phyloP scores from a whole-genome alignment of 2,797 vertebrate genomes.

The Mus spretus region DNA sequence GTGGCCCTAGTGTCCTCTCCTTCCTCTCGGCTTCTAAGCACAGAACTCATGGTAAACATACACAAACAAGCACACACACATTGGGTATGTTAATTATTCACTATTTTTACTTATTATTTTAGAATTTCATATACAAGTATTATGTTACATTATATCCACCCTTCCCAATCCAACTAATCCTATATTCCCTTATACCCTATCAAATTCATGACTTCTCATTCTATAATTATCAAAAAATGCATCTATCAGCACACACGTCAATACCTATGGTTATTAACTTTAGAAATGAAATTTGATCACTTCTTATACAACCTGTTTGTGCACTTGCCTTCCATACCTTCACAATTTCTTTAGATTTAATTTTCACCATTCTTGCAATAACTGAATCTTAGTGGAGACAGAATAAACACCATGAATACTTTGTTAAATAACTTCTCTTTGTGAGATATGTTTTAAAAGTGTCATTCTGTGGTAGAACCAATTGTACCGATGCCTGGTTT shows the following conservation, averaged over 20 bases:
- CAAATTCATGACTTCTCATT: no score
- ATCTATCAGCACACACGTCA: no score
- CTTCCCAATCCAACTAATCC: no score
- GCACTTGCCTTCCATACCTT: neutral
- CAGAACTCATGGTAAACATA: neutral
- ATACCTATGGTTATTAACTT: neutral
- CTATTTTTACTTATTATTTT: no score
- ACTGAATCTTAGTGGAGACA: neutral
- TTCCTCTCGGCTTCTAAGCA: neutral
- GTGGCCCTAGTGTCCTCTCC: neutral
- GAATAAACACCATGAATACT: neutral
- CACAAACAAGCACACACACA: no score
- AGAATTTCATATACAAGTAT: no score
- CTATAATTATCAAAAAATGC: no score
- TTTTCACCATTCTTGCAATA: neutral
- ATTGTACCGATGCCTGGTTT: neutral
- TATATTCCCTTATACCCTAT: no score
- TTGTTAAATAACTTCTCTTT: neutral
- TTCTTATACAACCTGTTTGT: conserved; percentile 75
- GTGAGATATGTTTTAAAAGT: neutral
- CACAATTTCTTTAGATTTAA: neutral
- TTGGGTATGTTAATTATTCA: no score
- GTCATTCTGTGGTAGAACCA: neutral
- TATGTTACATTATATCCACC: no score
- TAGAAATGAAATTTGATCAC: conserved; percentile 77